Base-by-base conservation (phyloP, 2,113 vertebrate species). In the Brachionichthys hirsutus region DNA sequence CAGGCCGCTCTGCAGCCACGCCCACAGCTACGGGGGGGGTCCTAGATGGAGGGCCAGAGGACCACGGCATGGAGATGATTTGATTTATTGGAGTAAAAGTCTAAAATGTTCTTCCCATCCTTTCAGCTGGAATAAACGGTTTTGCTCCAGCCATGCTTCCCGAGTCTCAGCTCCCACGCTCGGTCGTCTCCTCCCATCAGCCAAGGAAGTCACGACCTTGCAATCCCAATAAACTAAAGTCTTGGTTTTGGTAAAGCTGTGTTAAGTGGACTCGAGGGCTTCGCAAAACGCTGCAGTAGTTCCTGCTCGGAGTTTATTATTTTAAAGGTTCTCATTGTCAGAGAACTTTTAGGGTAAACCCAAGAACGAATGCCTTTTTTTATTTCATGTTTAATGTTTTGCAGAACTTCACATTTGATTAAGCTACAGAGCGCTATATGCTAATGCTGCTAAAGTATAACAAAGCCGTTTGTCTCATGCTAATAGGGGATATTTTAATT, bases 1-100 rank as follows among this genome's bases (percentile, higher is more conserved):
- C 81, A 82, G 68, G 60, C 51, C 22, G 6, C 53, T 50, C 19
- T 41, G 50, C 62, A 70, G 76, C 65, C 72, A 58, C 69, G 56
- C 64, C 62, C 10, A 18, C 54, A 59, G 71, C 71, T 55, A 70
- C 41, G 12, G 41, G 62, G 48, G 66, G 51, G 67, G 74, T 20
- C 52, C 57, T 42, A 58, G 57, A 75, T 67, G 44, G 65, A 67
- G 73, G 36, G 46, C 68, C 70, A 35, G 49, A 46, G 48, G 30
- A 75, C 53, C 73, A 12, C 74, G 73, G 12, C 54, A 49, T 51
- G 75, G 63, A 43, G 51, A 9, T 3, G 2, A 10, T n/a, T 0
- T 38, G 34, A 19, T 47, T 20, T 58, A 12, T 20, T 15, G 13
- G 12, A 17, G 19, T 30, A 14, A 41, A 30, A 24, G 14, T 16